Base-by-base conservation (phyloP, 2,113 vertebrate genomes). In the Gavia stellata region DNA sequence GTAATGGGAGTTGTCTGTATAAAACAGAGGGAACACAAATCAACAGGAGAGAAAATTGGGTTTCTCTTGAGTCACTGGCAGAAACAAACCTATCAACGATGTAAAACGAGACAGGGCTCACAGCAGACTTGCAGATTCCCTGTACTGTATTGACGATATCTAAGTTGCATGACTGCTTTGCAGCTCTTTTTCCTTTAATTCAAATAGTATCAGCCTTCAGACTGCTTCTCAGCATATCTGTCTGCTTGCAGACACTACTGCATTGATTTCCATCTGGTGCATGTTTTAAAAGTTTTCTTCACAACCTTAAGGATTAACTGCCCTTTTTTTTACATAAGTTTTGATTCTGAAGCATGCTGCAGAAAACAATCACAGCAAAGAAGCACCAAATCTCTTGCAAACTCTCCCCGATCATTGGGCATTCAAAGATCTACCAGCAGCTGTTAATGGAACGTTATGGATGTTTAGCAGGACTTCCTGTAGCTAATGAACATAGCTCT, bases 391-490 rank as follows among this genome's bases (percentile, higher is more conserved):
- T 95, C 90, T 96, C 77, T 82, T 66, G 50, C 33, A 18, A 92
- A 50, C 53, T 74, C 55, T 80, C 14, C 62, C 90, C 88, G 92
- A 78, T 86, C 88, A 78, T 4, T 90, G 84, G 78, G 67, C 94
- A 90, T 53, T 90, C 71, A 94, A 81, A 78, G 85, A 90, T 58
- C 72, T 77, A 66, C 95, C 75, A 95, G 92, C 96, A 96, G 95
- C 96, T 96, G 96, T 96, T 94, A 59, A 96, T 55, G 85, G 44
- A 8, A 36, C 0, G 85, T 90, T 86, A 96, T 93, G 96, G 94
- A 83, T 86, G 96, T 94, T 96, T 94, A 97, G 88, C 88, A 94
- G 90, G 67, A 88, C 96, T 96, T 97, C 96, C 96, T 96, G 95
- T 94, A 86, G 61, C 96, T 96, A 88, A 96, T 95, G 96, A 96